phyloP scores from a whole-genome alignment of 64 coral and sea anemone genomes.

The Stylophora pistillata region DNA sequence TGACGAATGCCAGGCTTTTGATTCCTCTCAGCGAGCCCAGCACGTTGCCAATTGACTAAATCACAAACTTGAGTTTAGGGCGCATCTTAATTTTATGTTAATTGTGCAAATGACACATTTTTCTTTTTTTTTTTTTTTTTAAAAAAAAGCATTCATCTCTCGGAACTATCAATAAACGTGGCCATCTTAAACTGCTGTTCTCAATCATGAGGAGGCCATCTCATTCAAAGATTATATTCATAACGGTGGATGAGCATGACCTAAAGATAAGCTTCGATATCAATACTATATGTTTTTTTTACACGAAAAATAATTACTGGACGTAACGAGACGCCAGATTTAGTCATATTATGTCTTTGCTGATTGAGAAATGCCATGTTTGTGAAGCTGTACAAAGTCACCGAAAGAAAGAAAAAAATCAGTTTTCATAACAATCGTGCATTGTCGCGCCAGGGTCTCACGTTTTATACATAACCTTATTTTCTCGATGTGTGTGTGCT shows the following conservation, averaged over 20 bases:
- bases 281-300: conserved; percentile 40
- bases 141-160: conserved; percentile 59
- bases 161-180: conserved; percentile 44
- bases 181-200: conserved; percentile 44
- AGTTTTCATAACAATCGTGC: conserved; percentile 74
- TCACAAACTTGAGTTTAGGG: conserved; percentile 25
- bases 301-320: conserved; percentile 53
- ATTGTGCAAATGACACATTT: conserved; percentile 48
- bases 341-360: conserved; percentile 49
- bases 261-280: conserved; percentile 42
- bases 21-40: conserved; percentile 1
- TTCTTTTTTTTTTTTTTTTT: too few species aligned
- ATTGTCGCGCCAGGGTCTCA: conserved; percentile 63
- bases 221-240: conserved; percentile 25
- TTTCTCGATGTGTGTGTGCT: background rate
- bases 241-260: conserved; percentile 29
- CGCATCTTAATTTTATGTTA: conserved; percentile 66
- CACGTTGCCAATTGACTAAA: conserved; percentile 59
- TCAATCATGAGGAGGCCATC: conserved; percentile 6
- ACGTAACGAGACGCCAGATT: conserved; percentile 56
- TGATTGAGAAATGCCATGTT: conserved; percentile 74
- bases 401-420: conserved; percentile 65
- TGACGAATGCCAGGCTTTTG: conserved; percentile 6
- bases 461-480: conserved; percentile 45
- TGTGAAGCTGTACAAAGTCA: conserved; percentile 71